phyloP scores from a whole-genome alignment of 2,888 invertebrate species.

The Lochmaea crataegi region DNA sequence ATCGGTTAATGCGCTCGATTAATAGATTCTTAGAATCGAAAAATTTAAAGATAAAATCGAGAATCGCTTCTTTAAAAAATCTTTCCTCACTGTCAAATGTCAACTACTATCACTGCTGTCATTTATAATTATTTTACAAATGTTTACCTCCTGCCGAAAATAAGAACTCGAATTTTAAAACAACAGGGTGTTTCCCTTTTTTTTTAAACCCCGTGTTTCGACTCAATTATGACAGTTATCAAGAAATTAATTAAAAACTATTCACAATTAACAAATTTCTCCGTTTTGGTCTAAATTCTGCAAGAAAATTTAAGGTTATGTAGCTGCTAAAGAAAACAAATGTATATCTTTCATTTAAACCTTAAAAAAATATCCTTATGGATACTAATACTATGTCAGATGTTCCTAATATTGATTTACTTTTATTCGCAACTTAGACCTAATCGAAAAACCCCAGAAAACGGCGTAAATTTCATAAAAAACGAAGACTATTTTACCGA shows the following conservation, averaged over 20 bases:
- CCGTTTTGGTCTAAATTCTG: slow-evolving; percentile 16
- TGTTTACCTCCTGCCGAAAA: slow-evolving; percentile 15
- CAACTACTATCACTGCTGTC: slow-evolving; percentile 7
- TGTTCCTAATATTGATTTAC: slow-evolving; percentile 60
- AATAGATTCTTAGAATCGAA: too few relatives aligned
- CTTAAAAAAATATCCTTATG: slow-evolving; percentile 60
- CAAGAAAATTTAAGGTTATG: slow-evolving; percentile 52
- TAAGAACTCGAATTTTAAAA: slow-evolving; percentile 33
- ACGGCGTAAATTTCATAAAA: slow-evolving; percentile 46
- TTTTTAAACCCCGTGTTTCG: slow-evolving; percentile 22
- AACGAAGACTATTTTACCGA: slow-evolving; percentile 38
- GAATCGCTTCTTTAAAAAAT: too few relatives aligned
- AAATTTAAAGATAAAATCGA: too few relatives aligned
- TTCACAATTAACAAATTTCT: slow-evolving; percentile 3
- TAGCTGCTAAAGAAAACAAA: slow-evolving; percentile 51
- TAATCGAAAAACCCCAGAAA: slow-evolving; percentile 29
- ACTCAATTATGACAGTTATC: slow-evolving; percentile 34
- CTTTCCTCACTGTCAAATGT: slow-evolving; percentile 8
- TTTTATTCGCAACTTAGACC: slow-evolving; percentile 56
- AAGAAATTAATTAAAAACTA: slow-evolving; percentile 12
- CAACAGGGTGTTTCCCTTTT: slow-evolving; percentile 26
- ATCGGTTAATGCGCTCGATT: too few relatives aligned
- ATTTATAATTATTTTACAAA: background rate
- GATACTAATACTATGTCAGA: slow-evolving; percentile 60
- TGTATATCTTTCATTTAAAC: slow-evolving; percentile 57